Evolutionary conservation across 2,113 vertebrate genomes (phyloP).

Genomic region (Eublepharis macularius): DNA sequence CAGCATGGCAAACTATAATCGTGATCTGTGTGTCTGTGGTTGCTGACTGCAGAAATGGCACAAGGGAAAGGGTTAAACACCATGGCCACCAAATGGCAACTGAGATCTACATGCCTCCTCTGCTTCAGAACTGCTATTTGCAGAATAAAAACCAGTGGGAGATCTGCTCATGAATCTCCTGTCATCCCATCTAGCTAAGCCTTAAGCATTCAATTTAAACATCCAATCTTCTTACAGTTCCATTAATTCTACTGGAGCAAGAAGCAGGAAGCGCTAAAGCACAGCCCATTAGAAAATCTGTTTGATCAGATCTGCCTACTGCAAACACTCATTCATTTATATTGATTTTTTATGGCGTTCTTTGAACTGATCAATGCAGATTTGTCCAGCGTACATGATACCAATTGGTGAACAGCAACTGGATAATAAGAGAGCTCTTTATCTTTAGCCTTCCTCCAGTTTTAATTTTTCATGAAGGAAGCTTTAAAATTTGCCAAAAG

Average conservation of each 20-base stretch:
- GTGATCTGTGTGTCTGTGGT: no score
- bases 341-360: slow-evolving; percentile 1
- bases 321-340: slow-evolving; percentile 3
- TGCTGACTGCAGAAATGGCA: no score
- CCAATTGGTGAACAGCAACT: neutral
- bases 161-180: no score
- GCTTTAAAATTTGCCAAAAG: neutral
- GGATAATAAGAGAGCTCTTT: neutral
- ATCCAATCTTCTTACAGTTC: neutral
- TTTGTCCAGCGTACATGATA: neutral
- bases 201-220: neutral
- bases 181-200: no score
- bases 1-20: no score
- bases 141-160: no score
- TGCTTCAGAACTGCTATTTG: no score
- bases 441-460: neutral
- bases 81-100: no score
- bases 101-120: no score
- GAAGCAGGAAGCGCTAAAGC: neutral
- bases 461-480: neutral
- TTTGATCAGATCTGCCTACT: slow-evolving; percentile 12
- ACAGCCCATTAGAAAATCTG: slow-evolving; percentile 7
- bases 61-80: no score
- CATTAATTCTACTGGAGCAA: neutral
- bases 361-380: slow-evolving; percentile 17